phyloP scores from a whole-genome alignment of 2,888 invertebrate genomes.

The Drosophila bunnanda region DNA sequence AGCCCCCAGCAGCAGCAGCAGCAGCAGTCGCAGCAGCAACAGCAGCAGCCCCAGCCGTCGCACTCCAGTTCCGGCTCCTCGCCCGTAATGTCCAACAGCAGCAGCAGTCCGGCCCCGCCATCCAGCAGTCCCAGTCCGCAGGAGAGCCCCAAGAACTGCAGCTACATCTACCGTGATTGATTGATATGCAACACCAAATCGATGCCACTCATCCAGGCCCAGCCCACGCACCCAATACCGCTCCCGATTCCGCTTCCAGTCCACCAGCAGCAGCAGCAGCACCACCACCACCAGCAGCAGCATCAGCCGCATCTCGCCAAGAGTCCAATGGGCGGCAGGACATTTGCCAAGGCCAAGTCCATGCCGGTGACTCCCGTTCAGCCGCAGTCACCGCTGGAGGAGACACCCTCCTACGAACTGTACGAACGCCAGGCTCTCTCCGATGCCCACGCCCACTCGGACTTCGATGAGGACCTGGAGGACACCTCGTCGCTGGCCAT shows the following conservation, averaged over 20 bases:
- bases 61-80: conserved; percentile 85
- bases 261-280: neutral
- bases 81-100: conserved; percentile 85
- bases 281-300: neutral
- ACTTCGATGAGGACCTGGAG: conserved; percentile 56
- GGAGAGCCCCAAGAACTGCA: conserved; percentile 85
- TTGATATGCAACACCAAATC: conserved; percentile 85
- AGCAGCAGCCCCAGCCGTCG: conserved; percentile 72
- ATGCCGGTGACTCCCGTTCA: conserved; percentile 77
- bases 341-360: conserved; percentile 72
- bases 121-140: conserved; percentile 85
- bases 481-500: conserved; percentile 81
- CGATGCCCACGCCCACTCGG: conserved; percentile 52
- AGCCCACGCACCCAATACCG: conserved; percentile 56
- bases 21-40: conserved; percentile 70
- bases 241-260: conserved; percentile 22
- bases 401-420: conserved; percentile 68
- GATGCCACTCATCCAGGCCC: conserved; percentile 84
- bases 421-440: conserved; percentile 64
- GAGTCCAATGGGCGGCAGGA: conserved; percentile 37
- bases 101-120: conserved; percentile 85
- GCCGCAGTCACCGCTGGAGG: conserved; percentile 75
- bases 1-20: conserved; percentile 84
- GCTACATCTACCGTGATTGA: conserved; percentile 85
- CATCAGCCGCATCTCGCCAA: conserved; percentile 23